Conservation (phyloP, 2,888 invertebrate genomes). For the Synanthedon myopaeformis region DNA sequence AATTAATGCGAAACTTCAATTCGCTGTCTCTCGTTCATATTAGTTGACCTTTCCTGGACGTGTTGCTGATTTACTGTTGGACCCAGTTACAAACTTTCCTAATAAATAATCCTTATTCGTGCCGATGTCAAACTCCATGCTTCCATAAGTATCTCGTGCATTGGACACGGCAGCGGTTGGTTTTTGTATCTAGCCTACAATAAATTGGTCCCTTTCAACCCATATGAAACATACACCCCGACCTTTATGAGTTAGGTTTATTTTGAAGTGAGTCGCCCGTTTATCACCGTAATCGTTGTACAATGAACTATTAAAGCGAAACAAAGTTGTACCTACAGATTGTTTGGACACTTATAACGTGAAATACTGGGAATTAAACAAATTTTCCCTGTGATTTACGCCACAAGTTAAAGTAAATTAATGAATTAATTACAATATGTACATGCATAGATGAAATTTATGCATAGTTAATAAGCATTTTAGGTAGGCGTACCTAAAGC, state of each 20-base stretch:
- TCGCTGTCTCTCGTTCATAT: conserved; percentile 14
- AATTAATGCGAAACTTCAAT: background rate
- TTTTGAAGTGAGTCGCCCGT: conserved; percentile 43
- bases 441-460: too few species aligned
- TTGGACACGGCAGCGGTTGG: conserved; percentile 34
- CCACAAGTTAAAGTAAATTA: too few species aligned
- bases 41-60: conserved; percentile 36
- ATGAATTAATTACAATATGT: too few species aligned
- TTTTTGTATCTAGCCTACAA: conserved; percentile 53
- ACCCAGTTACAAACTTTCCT: conserved; percentile 51
- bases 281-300: conserved; percentile 52
- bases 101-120: conserved; percentile 65
- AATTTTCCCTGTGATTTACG: too few species aligned
- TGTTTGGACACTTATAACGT: conserved; percentile 8
- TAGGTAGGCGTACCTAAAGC: too few species aligned
- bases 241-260: conserved; percentile 59
- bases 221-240: conserved; percentile 44
- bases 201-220: conserved; percentile 49
- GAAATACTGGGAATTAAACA: background rate
- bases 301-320: conserved; percentile 42
- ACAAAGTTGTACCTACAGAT: conserved; percentile 14
- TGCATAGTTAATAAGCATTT: too few species aligned
- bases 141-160: conserved; percentile 47
- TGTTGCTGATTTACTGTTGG: conserved; percentile 57
- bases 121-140: conserved; percentile 58